Evolutionary conservation across 1,140 invertebrate genomes (phyloP), one percentile per base, ranked within the genome.

Genomic region (Eumeta japonica): DNA sequence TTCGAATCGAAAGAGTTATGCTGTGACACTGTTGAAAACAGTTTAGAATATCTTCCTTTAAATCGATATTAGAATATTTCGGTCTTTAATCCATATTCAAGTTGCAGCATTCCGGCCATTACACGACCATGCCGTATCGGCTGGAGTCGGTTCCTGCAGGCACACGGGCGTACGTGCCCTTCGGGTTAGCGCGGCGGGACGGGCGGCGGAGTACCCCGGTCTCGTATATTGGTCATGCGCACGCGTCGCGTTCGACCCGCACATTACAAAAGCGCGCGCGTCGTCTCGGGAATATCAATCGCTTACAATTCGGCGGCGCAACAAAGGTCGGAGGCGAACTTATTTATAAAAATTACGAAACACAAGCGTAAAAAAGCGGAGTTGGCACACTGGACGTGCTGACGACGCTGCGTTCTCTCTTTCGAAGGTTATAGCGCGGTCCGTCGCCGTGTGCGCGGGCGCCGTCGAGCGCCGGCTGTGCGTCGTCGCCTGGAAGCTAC

Each of bases 271-370:
- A 68, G 45, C 49, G 50, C 52, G 48, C 35, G 39, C 42, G 38
- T 37, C 57, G 55, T 59, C 50, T 49, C 54, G 58, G 60, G 68
- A 74, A 74, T 74, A 74, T 59, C 61, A 74, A 74, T 68, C 50
- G 58, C 48, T 46, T 47, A 58, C 53, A 70, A 63, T 70, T 70
- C 57, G 68, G 65, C 62, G 55, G 52, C 57, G 52, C 39, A n/a
- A 62, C 54, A 73, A 73, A 73, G 68, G 65, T 73, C 66, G 64
- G 47, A 71, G 64, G 62, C 68, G 65, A 71, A 65, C 65, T 63
- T 49, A 62, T 68, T 72, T 70, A 66, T 61, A 63, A 55, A 68
- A 65, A 67, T 73, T 71, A 48, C 68, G 66, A 73, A 73, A 73
- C 52, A 30, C 41, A 46, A 42, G 61, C 58, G 53, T 66, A 55